phyloP scores from a whole-genome alignment of 2,113 vertebrate genomes.

The Phylloscopus whistleri region DNA sequence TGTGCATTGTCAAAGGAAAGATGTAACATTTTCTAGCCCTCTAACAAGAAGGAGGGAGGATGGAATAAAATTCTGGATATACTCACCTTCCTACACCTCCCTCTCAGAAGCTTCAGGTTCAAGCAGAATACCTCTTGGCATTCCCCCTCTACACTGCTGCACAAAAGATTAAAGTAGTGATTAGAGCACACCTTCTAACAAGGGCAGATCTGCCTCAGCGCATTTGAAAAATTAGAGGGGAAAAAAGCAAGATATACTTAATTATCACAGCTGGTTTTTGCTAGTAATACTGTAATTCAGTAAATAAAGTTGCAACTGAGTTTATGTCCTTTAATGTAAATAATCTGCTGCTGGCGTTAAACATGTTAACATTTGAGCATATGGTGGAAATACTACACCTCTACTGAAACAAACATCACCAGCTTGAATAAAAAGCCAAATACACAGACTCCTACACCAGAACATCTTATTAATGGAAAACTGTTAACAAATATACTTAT shows the following conservation, averaged over 20 bases:
- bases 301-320: slow-evolving; percentile 15
- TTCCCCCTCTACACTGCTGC: neutral
- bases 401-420: neutral
- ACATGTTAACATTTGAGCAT: slow-evolving; percentile 3
- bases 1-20: neutral
- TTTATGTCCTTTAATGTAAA: slow-evolving; percentile 16
- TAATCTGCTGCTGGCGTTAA: slow-evolving; percentile 13
- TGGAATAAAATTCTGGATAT: neutral
- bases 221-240: neutral
- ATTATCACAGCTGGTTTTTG: neutral
- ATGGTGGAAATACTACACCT: neutral
- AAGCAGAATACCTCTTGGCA: neutral
- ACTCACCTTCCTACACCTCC: neutral
- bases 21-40: neutral
- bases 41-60: neutral
- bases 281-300: slow-evolving; percentile 14
- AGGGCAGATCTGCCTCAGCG: neutral
- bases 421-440: neutral
- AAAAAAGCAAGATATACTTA: neutral
- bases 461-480: neutral
- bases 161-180: neutral
- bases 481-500: neutral
- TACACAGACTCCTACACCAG: neutral
- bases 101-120: neutral
- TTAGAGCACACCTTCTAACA: neutral